Evolutionary conservation across 2,113 vertebrate genomes (phyloP), one percentile per base, ranked within the genome.

Genomic region (Himantopus leucocephalus): DNA sequence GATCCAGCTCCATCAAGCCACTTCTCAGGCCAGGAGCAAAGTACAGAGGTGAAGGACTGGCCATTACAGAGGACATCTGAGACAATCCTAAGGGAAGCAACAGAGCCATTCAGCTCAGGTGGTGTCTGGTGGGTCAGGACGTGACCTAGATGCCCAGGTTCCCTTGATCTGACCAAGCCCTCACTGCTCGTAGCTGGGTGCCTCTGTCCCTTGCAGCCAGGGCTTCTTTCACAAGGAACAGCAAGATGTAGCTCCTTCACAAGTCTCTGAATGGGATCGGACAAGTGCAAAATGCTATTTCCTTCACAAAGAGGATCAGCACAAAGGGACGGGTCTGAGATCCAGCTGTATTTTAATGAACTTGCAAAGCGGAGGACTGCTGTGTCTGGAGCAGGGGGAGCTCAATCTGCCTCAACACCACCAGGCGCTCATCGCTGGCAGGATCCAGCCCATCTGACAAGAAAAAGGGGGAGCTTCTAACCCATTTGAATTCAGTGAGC

Each of bases 381-480:
- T 30, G 43, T 59, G 15, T 73, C 37, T 30, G 32, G 24, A 20
- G 15, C 15, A 3, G 6, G 12, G 45, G 34, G 24, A 2, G 19
- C 8, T 21, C 34, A 8, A 3, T 15, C 74, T 60, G 45, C 29
- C 45, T 37, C 37, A 53, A 34, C 67, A 85, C 45, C 45, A 85
- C 24, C 26, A 8, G 37, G 34, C 1, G 0, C 67, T 53, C 1
- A 1, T 52, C 30, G 34, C 53, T 35, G 41, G 24, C 39, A 47
- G 34, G 68, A 74, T 47, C 23, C 45, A 67, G 20, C 19, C 37
- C 53, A 55, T 5, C 13, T n/a, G 26, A n/a, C 6, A 27, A 73
- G 74, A 59, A 35, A 35, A 52, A 66, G 21, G 8, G 32, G 24
- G n/a, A 74, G 8, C n/a, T 55, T 66, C 37, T n/a, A 23, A 80